Base-by-base conservation (phyloP, 1,140 invertebrate genomes). In the Cotesia chilonis region DNA sequence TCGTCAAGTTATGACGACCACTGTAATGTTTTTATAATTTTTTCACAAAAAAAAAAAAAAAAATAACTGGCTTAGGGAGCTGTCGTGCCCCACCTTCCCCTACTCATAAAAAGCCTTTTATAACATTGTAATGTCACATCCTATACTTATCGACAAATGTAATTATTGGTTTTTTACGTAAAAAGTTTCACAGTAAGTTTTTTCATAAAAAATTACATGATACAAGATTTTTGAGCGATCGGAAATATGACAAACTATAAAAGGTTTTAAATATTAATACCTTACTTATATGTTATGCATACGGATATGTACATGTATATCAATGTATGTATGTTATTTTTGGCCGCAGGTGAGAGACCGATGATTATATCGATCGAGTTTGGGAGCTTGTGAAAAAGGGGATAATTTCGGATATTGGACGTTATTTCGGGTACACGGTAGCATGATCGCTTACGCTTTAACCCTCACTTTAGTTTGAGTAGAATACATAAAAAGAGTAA, bases 331-430 rank as follows among this genome's bases (percentile, higher is more conserved):
- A 59, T 38, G 66, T 60, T 20, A 67, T 79, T 80, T 73, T 76
- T 74, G 70, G 74, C 77, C 77, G 76, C 79, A 81, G 82, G 82
- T 81, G 81, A 81, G 79, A 85, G 78, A 84, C 82, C 81, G 79
- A 80, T 85, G 82, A 85, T 87, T 86, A 87, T 78, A 82, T 82
- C 81, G 82, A 77, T 81, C 77, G 78, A 79, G 55, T 68, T 70
- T 61, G 71, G 57, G 65, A 71, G 71, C 57, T 60, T 52, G 65
- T 47, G 68, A 75, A 73, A 73, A 72, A 52, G 66, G 55, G 74
- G 71, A 69, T 76, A 72, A 74, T 74, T 76, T 74, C 66, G 65
- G 72, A 74, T 73, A 74, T 76, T 76, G 71, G 68, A 69, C 69
- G 68, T 66, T 66, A 67, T 41, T 59, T 66, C 37, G 70, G 63